phyloP scores from a whole-genome alignment of 23 tunicate species.

The Trididemnum miniatum region DNA sequence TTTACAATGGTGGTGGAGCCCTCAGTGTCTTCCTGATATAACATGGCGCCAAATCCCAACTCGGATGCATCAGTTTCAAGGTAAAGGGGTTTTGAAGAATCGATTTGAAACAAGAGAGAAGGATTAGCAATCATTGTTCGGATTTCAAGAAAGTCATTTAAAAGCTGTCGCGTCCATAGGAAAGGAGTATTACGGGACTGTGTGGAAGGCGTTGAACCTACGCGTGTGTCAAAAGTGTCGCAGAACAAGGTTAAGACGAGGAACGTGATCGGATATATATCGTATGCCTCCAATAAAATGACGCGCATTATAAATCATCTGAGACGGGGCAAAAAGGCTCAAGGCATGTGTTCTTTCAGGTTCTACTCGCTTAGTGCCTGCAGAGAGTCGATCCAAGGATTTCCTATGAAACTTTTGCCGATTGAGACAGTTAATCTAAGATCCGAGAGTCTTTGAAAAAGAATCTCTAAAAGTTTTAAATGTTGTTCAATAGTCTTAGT shows the following conservation, averaged over 20 bases:
- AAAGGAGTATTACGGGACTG: neutral
- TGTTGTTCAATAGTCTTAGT: conserved; percentile 29
- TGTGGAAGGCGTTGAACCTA: neutral
- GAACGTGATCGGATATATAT: conserved; percentile 32
- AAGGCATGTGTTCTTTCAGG: conserved; percentile 30
- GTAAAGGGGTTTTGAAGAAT: neutral
- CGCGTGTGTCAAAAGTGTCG: conserved; percentile 13
- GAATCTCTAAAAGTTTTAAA: neutral
- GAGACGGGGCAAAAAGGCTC: neutral
- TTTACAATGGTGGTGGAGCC: no score
- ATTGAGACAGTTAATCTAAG: neutral
- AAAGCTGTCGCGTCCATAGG: neutral
- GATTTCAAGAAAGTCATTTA: neutral
- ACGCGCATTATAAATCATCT: neutral
- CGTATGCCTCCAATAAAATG: conserved; percentile 5
- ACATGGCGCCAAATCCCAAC: conserved; percentile 23
- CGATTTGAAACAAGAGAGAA: neutral
- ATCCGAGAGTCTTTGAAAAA: neutral
- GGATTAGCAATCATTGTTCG: neutral
- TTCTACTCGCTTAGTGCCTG: neutral
- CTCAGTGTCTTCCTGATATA: conserved; percentile 27
- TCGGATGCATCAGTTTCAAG: conserved; percentile 21
- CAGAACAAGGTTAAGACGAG: neutral
- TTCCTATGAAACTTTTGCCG: neutral
- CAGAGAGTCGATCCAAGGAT: neutral